phyloP scores from a whole-genome alignment of 37 sponge, comb jelly and placozoan genomes.

The Crambe crambe region DNA sequence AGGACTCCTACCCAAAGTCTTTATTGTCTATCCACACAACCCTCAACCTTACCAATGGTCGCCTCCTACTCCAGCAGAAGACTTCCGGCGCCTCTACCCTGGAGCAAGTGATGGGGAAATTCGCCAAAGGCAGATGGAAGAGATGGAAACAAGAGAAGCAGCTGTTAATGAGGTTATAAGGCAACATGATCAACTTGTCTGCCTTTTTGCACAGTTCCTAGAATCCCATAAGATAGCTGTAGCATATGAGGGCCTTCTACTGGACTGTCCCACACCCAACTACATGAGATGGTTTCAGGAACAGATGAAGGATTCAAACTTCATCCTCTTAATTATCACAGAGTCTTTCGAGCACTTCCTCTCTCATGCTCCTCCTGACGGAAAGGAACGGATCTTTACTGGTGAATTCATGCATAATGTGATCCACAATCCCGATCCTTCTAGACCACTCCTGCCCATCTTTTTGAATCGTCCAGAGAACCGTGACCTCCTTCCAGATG shows the following conservation, averaged over 20 bases:
- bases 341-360: constrained; percentile 56
- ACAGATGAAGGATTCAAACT: constrained; percentile 45
- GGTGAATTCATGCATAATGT: constrained; percentile 29
- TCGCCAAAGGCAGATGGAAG: not conserved
- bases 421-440: constrained; percentile 6
- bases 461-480: constrained; percentile 19
- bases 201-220: constrained; percentile 25
- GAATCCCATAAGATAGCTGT: constrained; percentile 12
- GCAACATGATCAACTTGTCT: constrained; percentile 11
- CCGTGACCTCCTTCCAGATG: constrained; percentile 24
- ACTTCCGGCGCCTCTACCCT: not conserved
- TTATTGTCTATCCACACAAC: constrained; percentile 49
- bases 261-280: constrained; percentile 4
- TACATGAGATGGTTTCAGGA: constrained; percentile 32
- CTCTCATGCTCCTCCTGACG: constrained; percentile 9
- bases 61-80: not conserved
- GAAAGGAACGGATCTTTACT: constrained; percentile 24
- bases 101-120: not conserved
- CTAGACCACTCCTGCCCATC: constrained; percentile 38
- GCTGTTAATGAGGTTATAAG: not conserved
- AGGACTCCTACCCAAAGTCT: constrained; percentile 35
- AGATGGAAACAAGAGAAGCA: not conserved
- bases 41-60: constrained; percentile 26
- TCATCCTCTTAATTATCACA: constrained; percentile 57
- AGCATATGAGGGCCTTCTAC: constrained; percentile 25